Base-by-base conservation (phyloP, 2,113 vertebrate genomes). In the Hemiprocne comata region DNA sequence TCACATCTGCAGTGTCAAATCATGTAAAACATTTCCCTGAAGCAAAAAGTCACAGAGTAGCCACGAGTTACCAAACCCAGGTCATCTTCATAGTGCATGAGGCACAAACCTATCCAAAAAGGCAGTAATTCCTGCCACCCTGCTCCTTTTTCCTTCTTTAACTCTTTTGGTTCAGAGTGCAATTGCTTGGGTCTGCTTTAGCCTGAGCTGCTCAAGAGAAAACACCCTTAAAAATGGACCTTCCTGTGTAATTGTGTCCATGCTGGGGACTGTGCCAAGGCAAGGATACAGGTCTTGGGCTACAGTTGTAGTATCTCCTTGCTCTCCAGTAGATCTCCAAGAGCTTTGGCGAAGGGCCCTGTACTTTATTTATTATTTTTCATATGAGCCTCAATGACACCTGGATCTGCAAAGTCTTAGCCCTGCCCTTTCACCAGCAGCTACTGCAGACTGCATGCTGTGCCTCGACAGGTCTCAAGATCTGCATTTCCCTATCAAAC, bases 41-140 rank as follows among this genome's bases (percentile, higher is more conserved):
- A n/a, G 64, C 46, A 84, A 57, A 90, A 77, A 54, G 46, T 24
- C n/a, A 4, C 58, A 18, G 67, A 69, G 54, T n/a, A 57, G 60
- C 67, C 25, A 44, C 7, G 25, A 8, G 38, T 21, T 67, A 28
- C 38, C 36, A 51, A 77, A 70, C 18, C 1, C n/a, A 61, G 51
- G n/a, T 74, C 57, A 12, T 51, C 48, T 34, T 73, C 36, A 40
- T 1, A 0, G 53, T 14, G 5, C 17, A 1, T 17, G 40, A 69
- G 70, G 55, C 65, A 73, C 54, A 70, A 69, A 26, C 3, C 19
- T 19, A 34, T 67, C 51, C 36, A 46, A 50, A 86, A 82, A 71
- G 8, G 25, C 53, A 66, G 13, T 3, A 50, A 46, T 24, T 50
- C 42, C n/a, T 24, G 8, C 31, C 2, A 1, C 25, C 31, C 29